Evolutionary conservation across 2,797 vertebrate species (phyloP), one percentile per base, ranked within the genome.

Genomic region (Sebastiscus albofasciatus): DNA sequence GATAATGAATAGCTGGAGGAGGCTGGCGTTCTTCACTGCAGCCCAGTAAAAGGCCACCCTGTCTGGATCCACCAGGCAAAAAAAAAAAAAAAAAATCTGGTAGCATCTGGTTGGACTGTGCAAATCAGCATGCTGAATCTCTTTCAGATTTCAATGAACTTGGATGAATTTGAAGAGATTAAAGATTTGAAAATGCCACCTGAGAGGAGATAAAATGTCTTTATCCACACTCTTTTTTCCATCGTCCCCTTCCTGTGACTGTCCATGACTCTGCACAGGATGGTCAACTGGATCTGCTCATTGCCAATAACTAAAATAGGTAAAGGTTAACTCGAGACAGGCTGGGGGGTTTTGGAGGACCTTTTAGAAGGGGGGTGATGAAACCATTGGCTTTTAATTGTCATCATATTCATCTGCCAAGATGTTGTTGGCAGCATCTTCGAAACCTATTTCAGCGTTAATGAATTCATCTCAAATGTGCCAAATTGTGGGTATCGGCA

Each of bases 1-100:
- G 91, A 89, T 92, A 94, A 94, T 94, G 91, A 94, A 94, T 93
- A 83, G 92, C 89, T 87, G 88, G 85, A 89, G 90, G 92, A 91
- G 88, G 73, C 85, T 84, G 89, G 69, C 68, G 75, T 82, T 94
- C 89, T 92, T 90, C 89, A 87, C 84, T 84, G 87, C 90, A 84
- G 89, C 75, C 67, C 86, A 68, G 85, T 87, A 87, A 94, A 92
- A 93, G 89, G 87, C 88, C 88, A 92, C 84, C 82, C 79, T 87
- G 91, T 93, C 90, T 92, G 87, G 71, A 85, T 89, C 83, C 83
- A 83, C 49, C 54, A 78, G 83, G 86, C 83, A 74, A 60, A 55
- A 75, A 60, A 74, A 60, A 55, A 75, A 36, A 68, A 72, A 7
- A 4, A 14, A 12, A 87, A 72, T 82, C 80, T n/a, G 12, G 72